Evolutionary conservation across 2,113 vertebrate genomes (phyloP).

Genomic region (Xiphias gladius): DNA sequence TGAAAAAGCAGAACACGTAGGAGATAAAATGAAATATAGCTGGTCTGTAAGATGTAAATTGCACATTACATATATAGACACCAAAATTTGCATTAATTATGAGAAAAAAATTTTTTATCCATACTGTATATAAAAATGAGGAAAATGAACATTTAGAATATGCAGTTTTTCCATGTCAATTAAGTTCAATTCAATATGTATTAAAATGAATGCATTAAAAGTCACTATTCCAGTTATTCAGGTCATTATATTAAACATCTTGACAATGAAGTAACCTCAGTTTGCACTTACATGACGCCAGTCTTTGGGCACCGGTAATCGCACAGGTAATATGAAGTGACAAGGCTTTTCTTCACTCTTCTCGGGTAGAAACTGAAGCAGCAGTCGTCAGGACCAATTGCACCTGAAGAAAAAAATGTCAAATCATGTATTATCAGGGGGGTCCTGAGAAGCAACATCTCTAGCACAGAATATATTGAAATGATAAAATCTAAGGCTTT

Average conservation of each 20-base stretch:
- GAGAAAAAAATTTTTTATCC: not conserved
- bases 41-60: not conserved
- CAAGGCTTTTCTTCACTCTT: rapidly evolving
- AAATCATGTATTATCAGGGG: rapidly evolving
- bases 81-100: not conserved
- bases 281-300: slow-evolving; percentile 68
- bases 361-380: slow-evolving; percentile 57
- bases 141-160: no score
- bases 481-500: not conserved
- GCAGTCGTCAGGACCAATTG: slow-evolving; percentile 38
- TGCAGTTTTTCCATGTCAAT: no score
- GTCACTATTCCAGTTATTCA: not conserved
- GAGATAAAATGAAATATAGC: not conserved
- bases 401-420: slow-evolving; percentile 13
- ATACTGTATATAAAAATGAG: no score
- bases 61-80: not conserved
- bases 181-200: no score
- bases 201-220: no score
- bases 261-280: not conserved
- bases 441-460: not conserved
- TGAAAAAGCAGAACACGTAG: not conserved
- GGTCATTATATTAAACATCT: not conserved
- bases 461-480: rapidly evolving
- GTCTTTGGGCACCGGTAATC: slow-evolving; percentile 13
- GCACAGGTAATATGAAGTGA: slow-evolving; percentile 13